Evolutionary conservation across 2,888 invertebrate species (phyloP).

Genomic region (Tinea pellionella): DNA sequence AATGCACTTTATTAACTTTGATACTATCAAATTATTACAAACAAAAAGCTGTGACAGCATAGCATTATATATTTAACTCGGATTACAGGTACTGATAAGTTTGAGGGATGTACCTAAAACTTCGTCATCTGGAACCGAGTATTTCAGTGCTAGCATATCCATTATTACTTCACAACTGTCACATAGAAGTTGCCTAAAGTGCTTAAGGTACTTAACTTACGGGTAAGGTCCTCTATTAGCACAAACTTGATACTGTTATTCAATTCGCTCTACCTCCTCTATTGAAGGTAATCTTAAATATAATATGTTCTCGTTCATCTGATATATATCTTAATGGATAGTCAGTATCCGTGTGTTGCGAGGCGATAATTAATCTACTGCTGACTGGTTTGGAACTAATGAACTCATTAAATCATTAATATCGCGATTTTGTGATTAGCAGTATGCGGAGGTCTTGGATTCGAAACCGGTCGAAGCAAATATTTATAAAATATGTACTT

Average conservation of each 20-base stretch:
- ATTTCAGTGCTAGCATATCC: neutral
- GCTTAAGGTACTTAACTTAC: neutral
- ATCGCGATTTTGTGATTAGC: too few relatives aligned
- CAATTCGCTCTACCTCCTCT: neutral
- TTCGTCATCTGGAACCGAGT: neutral
- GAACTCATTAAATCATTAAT: too few relatives aligned
- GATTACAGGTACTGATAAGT: neutral
- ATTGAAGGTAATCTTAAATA: neutral
- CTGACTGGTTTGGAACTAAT: neutral
- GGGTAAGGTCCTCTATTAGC: neutral
- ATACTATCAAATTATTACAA: too few relatives aligned
- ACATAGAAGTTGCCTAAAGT: slow-evolving; percentile 2
- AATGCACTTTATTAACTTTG: too few relatives aligned
- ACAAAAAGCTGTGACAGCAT: too few relatives aligned
- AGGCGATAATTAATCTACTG: neutral
- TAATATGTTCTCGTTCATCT: neutral
- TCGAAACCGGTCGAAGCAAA: too few relatives aligned
- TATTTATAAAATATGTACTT: too few relatives aligned
- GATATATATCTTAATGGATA: neutral
- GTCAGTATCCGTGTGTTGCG: neutral
- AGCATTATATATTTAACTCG: neutral
- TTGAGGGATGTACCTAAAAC: neutral
- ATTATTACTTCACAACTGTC: slow-evolving; percentile 5
- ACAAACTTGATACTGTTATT: neutral
- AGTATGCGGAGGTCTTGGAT: too few relatives aligned